phyloP scores from a whole-genome alignment of 2,113 vertebrate genomes.

The Phyllostomus hastatus region DNA sequence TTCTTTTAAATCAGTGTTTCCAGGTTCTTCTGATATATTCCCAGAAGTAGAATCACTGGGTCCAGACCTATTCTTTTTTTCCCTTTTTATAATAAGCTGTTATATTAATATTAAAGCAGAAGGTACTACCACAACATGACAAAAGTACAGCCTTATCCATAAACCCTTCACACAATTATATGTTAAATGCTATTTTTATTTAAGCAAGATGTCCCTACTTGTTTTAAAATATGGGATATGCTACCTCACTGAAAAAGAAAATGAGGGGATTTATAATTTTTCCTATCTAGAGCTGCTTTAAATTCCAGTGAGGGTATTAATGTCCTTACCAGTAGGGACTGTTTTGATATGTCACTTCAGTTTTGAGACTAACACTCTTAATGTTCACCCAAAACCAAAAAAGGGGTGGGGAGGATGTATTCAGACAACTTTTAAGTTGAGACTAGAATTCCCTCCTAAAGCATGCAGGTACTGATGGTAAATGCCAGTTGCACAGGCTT shows the following conservation, averaged over 20 bases:
- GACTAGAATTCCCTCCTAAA: not conserved
- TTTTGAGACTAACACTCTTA: constrained; percentile 25
- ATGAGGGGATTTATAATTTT: constrained; percentile 25
- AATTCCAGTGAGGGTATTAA: constrained; percentile 57
- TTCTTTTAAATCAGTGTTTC: not conserved
- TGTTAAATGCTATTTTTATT: constrained; percentile 49
- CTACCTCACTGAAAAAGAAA: constrained; percentile 54
- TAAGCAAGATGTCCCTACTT: constrained; percentile 65
- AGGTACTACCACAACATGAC: constrained; percentile 56
- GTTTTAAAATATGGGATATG: constrained; percentile 55
- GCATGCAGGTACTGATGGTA: constrained; percentile 8
- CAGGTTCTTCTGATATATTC: not conserved
- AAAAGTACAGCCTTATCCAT: constrained; percentile 48
- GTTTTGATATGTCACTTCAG: constrained; percentile 36
- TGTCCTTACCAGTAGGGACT: not conserved
- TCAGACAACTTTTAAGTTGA: constrained; percentile 23
- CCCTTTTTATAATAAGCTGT: constrained; percentile 68
- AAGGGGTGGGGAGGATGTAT: not conserved
- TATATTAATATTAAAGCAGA: constrained; percentile 65
- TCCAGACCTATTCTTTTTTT: not conserved
- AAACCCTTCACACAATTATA: constrained; percentile 43
- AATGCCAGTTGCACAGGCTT: constrained; percentile 34
- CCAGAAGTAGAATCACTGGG: not conserved
- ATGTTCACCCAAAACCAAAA: not conserved
- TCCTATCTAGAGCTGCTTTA: constrained; percentile 57